Base-by-base conservation (phyloP, 2,888 invertebrate genomes). In the Tillus elongatus region DNA sequence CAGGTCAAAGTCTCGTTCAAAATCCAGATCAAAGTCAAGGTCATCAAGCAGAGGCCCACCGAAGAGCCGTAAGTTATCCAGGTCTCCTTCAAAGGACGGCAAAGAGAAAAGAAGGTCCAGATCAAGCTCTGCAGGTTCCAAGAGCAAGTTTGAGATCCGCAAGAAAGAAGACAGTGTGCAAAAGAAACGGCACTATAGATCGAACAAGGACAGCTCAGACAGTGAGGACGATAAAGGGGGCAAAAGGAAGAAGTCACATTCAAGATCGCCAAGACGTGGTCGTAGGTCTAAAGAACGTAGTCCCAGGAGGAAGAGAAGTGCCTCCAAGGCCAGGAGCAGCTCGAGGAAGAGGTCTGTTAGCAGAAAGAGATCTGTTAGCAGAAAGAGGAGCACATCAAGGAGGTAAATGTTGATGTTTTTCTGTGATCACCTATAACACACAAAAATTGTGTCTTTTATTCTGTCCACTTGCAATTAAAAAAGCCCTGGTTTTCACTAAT, bases 121-220 rank as follows among this genome's bases (percentile, higher is more conserved):
- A 16, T 45, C 44, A 4, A 40, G 49, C 30, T 54, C 56, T 67
- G 40, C 51, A n/a, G 60, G 52, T 19, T 58, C 59, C 15, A 60
- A 61, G 45, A 57, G 59, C 42, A 76, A 78, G 50, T 81, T 82
- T 58, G 81, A 81, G 59, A 78, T 82, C 45, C 68, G 79, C 53
- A 71, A 86, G 69, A 82, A 88, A 68, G 77, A 82, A 65, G 73
- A 86, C 65, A 73, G 88, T 64, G 75, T 84, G 8, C 89, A 90
- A 60, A 87, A 87, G 60, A 90, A 90, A 57, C 75, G 91, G 6
- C 89, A 90, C 47, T 91, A 91, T 59, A 75, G 89, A 9, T 87
- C 85, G 37, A 88, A 89, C 58, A 81, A 85, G 40, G 86, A 86
- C 56, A 86, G 61, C 42, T 57, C 58, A 3, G 57, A 57, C 41